These are phyloP conservation scores for Lucinisca nassula DNA, from an alignment of 2,888 invertebrate species.

Conservation along the genomic window DNA sequence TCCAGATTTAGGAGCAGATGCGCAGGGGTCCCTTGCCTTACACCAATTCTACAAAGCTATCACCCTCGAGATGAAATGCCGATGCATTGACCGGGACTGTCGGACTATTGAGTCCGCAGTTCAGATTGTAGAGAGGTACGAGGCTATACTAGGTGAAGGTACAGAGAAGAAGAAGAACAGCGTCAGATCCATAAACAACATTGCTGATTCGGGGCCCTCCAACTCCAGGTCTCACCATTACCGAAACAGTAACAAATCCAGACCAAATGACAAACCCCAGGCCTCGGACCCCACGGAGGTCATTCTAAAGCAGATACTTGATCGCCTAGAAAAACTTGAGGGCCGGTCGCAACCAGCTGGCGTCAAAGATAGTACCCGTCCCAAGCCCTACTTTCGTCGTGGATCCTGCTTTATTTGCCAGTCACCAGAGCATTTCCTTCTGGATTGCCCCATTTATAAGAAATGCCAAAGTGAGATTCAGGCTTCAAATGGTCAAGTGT, in stretches of 20 bases:
- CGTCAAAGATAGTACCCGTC: too few species aligned
- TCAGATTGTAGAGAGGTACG: slow-evolving; percentile 41
- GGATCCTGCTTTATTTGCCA: background rate
- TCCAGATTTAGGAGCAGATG: slow-evolving; percentile 2
- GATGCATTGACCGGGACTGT: slow-evolving; percentile 41
- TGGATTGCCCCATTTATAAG: background rate
- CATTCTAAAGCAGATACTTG: too few species aligned
- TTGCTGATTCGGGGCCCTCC: background rate
- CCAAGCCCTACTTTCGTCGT: background rate
- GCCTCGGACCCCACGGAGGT: too few species aligned
- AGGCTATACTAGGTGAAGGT: slow-evolving; percentile 41
- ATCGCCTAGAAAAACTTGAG: background rate
- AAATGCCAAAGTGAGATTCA: background rate
- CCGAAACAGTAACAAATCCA: background rate
- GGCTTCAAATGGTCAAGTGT: too few species aligned
- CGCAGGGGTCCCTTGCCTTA: too few species aligned
- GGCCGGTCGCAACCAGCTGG: background rate
- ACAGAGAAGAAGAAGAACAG: slow-evolving; percentile 11
- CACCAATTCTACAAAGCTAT: slow-evolving; percentile 53
- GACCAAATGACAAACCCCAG: background rate
- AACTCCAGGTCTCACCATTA: background rate
- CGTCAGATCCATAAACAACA: background rate
- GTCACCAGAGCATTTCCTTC: background rate
- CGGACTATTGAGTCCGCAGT: slow-evolving; percentile 34
- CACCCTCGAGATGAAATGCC: slow-evolving; percentile 60